Conservation (phyloP, 2,888 invertebrate species). For the Trachelus tabidus region DNA sequence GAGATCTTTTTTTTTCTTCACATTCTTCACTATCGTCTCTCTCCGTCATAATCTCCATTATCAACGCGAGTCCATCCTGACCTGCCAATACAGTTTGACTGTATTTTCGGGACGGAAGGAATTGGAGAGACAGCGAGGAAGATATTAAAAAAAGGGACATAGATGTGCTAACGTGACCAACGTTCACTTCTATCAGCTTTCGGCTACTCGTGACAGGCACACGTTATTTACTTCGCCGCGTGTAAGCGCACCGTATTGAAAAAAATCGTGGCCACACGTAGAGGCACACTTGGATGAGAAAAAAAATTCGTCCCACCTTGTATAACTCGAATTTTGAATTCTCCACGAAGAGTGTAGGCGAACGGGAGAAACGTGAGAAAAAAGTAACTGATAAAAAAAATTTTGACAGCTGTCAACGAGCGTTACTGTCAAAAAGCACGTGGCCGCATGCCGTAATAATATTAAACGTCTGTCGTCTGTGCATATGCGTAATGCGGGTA, state of each 20-base stretch:
- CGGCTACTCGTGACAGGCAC: neutral
- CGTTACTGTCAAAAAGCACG: neutral
- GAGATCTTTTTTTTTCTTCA: neutral
- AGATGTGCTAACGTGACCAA: neutral
- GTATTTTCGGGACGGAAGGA: neutral
- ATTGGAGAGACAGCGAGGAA: neutral
- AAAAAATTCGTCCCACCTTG: neutral
- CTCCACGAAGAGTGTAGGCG: neutral
- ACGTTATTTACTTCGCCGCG: neutral
- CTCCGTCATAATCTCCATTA: neutral
- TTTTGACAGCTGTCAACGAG: neutral
- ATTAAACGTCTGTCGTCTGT: neutral
- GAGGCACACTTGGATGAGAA: neutral
- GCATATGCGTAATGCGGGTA: neutral
- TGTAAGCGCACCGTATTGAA: neutral
- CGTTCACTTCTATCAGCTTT: neutral
- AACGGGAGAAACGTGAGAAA: neutral
- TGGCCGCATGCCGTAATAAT: neutral
- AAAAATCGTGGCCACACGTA: neutral
- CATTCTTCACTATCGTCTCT: neutral
- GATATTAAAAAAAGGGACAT: neutral
- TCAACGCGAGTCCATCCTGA: neutral
- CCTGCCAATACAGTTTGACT: neutral
- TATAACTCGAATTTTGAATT: neutral
- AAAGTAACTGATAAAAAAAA: neutral